Evolutionary conservation across 64 coral and sea anemone genomes (phyloP).

Genomic region (Catalaphyllia jardinei): DNA sequence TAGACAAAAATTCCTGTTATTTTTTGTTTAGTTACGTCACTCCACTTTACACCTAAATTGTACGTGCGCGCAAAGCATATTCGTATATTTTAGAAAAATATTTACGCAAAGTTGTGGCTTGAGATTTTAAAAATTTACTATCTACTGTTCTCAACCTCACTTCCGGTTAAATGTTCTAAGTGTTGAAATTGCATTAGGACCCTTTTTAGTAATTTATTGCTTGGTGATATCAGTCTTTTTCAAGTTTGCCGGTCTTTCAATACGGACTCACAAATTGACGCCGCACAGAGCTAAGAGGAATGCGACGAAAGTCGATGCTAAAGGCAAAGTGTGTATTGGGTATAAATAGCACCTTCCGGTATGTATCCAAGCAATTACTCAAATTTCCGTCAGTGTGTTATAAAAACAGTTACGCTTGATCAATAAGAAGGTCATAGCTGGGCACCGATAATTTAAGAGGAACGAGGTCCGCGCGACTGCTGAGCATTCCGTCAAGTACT

Average conservation of each 20-base stretch:
- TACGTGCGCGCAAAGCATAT: neutral
- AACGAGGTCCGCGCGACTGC: neutral
- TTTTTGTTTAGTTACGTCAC: neutral
- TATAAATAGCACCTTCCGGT: constrained; percentile 49
- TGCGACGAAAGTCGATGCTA: constrained; percentile 9
- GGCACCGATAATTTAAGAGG: neutral
- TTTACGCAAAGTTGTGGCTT: constrained; percentile 7
- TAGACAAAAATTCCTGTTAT: constrained; percentile 23
- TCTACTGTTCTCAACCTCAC: neutral
- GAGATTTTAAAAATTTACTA: neutral
- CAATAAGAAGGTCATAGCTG: constrained; percentile 28
- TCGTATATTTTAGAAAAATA: constrained; percentile 30
- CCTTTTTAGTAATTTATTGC: constrained; percentile 1
- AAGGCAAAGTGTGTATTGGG: constrained; percentile 36
- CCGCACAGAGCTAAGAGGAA: neutral
- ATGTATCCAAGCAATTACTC: constrained; percentile 43
- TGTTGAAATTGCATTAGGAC: constrained; percentile 34
- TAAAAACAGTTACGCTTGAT: constrained; percentile 47
- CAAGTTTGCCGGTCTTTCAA: constrained; percentile 39
- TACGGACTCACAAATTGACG: constrained; percentile 14
- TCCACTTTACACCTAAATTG: neutral
- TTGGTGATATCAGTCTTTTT: constrained; percentile 21
- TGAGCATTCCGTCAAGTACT: neutral
- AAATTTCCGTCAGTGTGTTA: constrained; percentile 53
- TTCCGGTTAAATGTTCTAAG: constrained; percentile 24